Evolutionary conservation across 2,113 vertebrate species (phyloP).

Genomic region (Cheirogaleus medius): DNA sequence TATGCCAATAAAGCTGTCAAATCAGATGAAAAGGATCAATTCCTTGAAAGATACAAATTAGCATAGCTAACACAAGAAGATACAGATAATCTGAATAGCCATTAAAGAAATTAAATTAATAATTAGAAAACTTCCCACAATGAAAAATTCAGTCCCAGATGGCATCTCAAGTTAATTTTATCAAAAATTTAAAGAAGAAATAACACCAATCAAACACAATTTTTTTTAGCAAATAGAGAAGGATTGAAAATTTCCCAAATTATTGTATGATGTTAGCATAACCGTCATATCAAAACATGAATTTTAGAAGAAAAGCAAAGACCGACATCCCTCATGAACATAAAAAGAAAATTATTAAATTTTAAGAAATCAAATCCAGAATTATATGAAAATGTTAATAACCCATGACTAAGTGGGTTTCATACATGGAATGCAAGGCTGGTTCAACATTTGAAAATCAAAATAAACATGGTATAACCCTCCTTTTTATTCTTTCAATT

Average conservation of each 20-base stretch:
- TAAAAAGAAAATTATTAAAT: neutral
- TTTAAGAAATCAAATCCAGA: neutral
- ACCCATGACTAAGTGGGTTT: neutral
- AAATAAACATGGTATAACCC: neutral
- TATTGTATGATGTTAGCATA: neutral
- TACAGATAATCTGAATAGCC: neutral
- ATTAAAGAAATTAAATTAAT: conserved; percentile 1
- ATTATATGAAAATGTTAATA: neutral
- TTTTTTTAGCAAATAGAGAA: neutral
- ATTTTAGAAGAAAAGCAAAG: neutral
- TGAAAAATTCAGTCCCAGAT: neutral
- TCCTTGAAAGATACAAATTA: conserved; percentile 11
- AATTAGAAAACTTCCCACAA: neutral
- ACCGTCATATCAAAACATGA: neutral
- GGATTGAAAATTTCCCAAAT: neutral
- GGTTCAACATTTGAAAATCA: neutral
- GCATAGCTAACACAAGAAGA: neutral
- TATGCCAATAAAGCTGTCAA: neutral
- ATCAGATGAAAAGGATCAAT: neutral
- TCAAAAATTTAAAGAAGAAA: neutral
- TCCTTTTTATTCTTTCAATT: neutral
- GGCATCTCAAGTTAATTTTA: conserved; percentile 37
- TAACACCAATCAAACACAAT: neutral
- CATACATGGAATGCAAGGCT: neutral
- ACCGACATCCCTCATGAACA: neutral